Conservation (phyloP, 2,888 invertebrate genomes). For the Aphrophora alni region DNA sequence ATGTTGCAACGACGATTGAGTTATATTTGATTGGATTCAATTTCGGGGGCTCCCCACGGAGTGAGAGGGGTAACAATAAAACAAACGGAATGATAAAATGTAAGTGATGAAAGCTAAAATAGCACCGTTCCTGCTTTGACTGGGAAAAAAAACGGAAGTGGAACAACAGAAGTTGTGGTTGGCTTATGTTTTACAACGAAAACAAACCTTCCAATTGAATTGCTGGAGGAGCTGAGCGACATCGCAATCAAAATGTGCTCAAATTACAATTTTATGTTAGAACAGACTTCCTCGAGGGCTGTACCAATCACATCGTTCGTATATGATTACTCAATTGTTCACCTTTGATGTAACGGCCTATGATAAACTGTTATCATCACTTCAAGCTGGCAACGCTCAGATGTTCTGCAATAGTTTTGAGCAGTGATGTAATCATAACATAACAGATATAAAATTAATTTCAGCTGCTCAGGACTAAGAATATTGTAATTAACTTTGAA, state of each 20-base stretch:
- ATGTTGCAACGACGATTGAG: not conserved
- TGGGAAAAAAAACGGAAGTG: no score
- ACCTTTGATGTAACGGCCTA: no score
- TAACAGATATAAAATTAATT: no score
- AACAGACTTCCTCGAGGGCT: not conserved
- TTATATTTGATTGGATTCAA: conserved; percentile 6
- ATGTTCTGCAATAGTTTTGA: no score
- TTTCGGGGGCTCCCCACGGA: not conserved
- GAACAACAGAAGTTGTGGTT: not conserved
- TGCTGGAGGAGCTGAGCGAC: not conserved
- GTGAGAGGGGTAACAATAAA: not conserved
- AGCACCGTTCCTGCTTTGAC: no score
- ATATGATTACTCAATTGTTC: no score
- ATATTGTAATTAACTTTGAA: no score
- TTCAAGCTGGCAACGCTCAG: no score
- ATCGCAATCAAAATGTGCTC: not conserved
- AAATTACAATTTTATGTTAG: not conserved
- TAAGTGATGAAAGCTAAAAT: not conserved
- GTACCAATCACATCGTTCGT: not conserved
- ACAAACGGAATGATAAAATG: not conserved
- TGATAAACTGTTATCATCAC: no score
- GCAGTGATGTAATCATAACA: no score
- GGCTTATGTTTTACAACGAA: not conserved
- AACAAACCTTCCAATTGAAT: not conserved
- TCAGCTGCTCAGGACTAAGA: no score